Base-by-base conservation (phyloP, 1,140 invertebrate species). In the Brachionus asplanchnoidis region DNA sequence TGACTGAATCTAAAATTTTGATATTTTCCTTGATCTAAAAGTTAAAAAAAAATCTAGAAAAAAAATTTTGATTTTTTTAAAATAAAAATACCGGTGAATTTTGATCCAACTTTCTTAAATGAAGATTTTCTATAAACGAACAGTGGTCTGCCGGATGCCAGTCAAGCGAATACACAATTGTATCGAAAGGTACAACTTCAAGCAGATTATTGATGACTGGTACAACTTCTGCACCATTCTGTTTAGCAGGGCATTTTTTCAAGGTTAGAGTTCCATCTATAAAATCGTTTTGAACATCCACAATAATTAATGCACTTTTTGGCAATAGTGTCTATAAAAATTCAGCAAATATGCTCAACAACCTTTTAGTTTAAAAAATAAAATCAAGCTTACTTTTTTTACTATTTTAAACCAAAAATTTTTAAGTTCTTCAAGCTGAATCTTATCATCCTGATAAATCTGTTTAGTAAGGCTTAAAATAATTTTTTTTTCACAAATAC, bases 221-320 rank as follows among this genome's bases (percentile, higher is more conserved):
- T 11, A 91, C 85, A 20, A 90, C 89, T 23, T 86, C 87, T 17
- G 60, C 78, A 6, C 88, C 89, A 17, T 97, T 94, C 85, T 98
- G 95, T 87, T 95, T 93, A 26, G 96, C 96, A 75, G 95, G 94
- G 89, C 95, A 97, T 87, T 96, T 94, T 88, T 93, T 94, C 87
- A 99, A 94, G 87, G 97, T 94, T 77, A 99, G 92, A 12, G 95
- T 95, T 66, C 97, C 97, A 83, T 93, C 93, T 87, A 99, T 97
- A 90, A 99, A 99, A 90, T 99, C 97, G 90, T 99, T 98, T 91
- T 99, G 97, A 3, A 98, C 96, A 90, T 99, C 97, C 70, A 99
- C 95, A 85, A 98, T 93, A 36, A 99, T 90, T 87, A 98, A 94
- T n/a, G 94, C 96, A 53, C 86, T 44, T 60, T 66, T 75, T 26